These are phyloP conservation scores for Triplophysa siluroides DNA, from an alignment of 2,113 vertebrate genomes.

Conservation along the genomic window DNA sequence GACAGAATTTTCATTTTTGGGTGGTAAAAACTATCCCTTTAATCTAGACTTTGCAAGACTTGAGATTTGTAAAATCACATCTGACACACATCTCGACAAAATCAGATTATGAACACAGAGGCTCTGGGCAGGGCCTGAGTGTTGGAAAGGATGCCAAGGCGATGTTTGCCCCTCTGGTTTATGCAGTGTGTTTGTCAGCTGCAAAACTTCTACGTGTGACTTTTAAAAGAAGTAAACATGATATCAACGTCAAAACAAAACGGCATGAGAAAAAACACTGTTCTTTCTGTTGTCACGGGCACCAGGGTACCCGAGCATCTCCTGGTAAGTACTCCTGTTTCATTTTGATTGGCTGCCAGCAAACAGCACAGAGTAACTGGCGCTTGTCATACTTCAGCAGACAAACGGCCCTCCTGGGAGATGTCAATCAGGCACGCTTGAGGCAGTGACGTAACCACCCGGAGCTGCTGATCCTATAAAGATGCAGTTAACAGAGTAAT, in stretches of 20 bases:
- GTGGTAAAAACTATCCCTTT: no score
- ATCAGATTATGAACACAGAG: conserved; percentile 15
- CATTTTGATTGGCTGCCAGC: conserved; percentile 73
- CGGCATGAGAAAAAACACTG: conserved; percentile 9
- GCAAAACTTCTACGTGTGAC: conserved; percentile 3
- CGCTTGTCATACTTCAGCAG: conserved; percentile 67
- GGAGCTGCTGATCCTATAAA: conserved; percentile 19
- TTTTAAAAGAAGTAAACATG: conserved; percentile 4
- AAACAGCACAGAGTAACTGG: conserved; percentile 68
- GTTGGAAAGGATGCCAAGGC: conserved; percentile 45
- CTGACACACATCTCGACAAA: conserved; percentile 22
- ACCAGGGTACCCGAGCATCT: conserved; percentile 43
- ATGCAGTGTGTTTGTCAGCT: not conserved
- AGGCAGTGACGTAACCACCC: conserved; percentile 46
- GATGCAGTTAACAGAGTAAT: not conserved
- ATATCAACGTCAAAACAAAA: conserved; percentile 14
- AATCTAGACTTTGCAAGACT: no score
- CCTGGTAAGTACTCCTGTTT: conserved; percentile 61
- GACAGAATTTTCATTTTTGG: no score
- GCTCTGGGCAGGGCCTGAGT: conserved; percentile 21
- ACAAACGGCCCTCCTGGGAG: conserved; percentile 67
- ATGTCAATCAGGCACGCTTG: conserved; percentile 61
- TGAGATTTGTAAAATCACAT: no score
- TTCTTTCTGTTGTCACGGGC: conserved; percentile 14
- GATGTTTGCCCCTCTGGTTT: conserved; percentile 25